phyloP scores from a whole-genome alignment of 2,888 invertebrate genomes.

The Parapristionchus giblindavisi region DNA sequence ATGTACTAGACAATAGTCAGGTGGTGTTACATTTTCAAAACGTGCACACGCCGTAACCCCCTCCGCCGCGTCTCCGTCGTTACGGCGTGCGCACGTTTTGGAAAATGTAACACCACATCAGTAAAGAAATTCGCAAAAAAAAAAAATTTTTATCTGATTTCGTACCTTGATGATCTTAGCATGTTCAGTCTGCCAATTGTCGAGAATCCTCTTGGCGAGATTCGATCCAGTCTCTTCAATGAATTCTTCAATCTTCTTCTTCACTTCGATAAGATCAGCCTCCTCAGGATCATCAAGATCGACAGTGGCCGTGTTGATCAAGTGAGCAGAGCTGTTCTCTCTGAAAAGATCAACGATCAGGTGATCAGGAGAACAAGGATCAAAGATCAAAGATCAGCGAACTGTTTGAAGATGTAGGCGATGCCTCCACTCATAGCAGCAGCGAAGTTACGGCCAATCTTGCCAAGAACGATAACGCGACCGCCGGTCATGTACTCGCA shows the following conservation, averaged over 20 bases:
- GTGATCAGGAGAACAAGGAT: no score
- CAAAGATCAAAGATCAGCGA: no score
- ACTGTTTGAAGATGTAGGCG: constrained; percentile 89
- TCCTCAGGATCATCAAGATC: constrained; percentile 82
- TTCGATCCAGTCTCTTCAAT: constrained; percentile 84
- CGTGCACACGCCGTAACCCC: neutral
- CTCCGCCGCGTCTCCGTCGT: no score
- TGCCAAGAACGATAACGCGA: constrained; percentile 84
- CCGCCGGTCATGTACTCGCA: constrained; percentile 99
- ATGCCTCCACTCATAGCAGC: constrained; percentile 99
- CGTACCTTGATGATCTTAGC: constrained; percentile 86
- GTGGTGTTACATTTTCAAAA: no score
- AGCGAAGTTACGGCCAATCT: constrained; percentile 96
- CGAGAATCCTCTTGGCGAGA: constrained; percentile 82
- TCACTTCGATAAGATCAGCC: constrained; percentile 78
- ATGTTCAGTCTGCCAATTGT: constrained; percentile 82
- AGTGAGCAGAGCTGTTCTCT: constrained; percentile 73
- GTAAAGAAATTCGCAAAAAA: no score
- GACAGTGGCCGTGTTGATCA: constrained; percentile 93
- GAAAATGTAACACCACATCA: no score
- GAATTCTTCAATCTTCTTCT: constrained; percentile 84
- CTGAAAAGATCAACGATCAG: constrained; percentile 73
- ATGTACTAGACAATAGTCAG: neutral
- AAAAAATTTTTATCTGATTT: constrained; percentile 26
- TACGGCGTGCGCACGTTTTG: no score